A percentile compares a stretch with the other conserved stretches of the same genome.
These are phyloP conservation scores for Gnatocerus cornutus DNA, from an alignment of 2,888 invertebrate genomes.

Conservation along the genomic window DNA sequence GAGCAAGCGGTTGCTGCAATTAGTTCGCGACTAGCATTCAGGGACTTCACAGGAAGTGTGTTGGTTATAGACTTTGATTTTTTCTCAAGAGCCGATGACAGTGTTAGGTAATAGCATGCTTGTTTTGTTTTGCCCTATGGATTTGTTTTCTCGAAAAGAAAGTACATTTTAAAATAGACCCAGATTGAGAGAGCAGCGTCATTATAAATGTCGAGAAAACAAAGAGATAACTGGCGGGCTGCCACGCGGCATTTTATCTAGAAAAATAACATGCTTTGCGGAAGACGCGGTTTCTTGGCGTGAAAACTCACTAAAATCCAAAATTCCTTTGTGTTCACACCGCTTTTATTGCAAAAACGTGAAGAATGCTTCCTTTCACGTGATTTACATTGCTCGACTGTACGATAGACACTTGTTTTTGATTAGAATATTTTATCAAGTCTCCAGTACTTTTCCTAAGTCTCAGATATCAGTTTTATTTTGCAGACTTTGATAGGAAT, in stretches of 20 bases:
- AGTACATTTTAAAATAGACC: too few species aligned
- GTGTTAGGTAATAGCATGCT: constrained; percentile 27
- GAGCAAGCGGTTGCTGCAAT: constrained; percentile 4
- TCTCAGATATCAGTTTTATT: too few species aligned
- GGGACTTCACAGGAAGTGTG: constrained; percentile 18
- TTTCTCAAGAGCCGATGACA: constrained; percentile 37
- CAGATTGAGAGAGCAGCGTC: background rate
- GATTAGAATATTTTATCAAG: too few species aligned
- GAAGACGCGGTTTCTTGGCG: constrained; percentile 4
- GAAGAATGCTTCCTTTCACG: too few species aligned
- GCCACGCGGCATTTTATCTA: constrained; percentile 6
- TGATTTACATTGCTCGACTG: too few species aligned
- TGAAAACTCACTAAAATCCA: background rate
- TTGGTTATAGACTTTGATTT: background rate
- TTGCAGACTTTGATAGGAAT: background rate
- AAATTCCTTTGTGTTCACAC: background rate
- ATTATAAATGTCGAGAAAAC: background rate
- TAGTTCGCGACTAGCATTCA: constrained; percentile 31
- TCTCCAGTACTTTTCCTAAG: too few species aligned
- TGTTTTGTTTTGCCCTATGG: background rate
- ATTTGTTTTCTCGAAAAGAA: too few species aligned
- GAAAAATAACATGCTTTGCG: constrained; percentile 9
- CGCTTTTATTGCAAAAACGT: too few species aligned
- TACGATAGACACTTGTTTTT: too few species aligned
- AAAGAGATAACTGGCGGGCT: constrained; percentile 6